phyloP scores from a whole-genome alignment of 2,888 invertebrate species.

The Acanthopleura granulata region DNA sequence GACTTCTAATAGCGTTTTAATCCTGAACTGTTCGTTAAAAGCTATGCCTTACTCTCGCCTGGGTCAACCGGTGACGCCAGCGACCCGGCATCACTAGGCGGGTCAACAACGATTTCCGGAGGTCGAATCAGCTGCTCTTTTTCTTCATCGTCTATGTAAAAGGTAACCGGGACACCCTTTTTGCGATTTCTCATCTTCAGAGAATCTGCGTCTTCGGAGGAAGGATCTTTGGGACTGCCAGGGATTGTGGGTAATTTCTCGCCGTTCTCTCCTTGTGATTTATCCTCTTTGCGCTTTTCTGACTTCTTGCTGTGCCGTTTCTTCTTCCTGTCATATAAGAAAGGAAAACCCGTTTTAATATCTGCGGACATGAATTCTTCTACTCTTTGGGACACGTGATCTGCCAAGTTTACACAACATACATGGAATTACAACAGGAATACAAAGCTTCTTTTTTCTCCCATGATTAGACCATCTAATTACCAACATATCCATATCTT shows the following conservation, averaged over 20 bases:
- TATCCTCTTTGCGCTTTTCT: constrained; percentile 30
- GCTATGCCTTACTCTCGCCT: not conserved
- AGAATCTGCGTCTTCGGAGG: constrained; percentile 22
- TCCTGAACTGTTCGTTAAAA: too few relatives aligned
- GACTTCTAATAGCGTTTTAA: too few relatives aligned
- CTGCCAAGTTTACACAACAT: too few relatives aligned
- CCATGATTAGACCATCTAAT: too few relatives aligned
- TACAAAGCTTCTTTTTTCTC: too few relatives aligned
- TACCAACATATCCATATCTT: too few relatives aligned
- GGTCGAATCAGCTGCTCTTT: constrained; percentile 44
- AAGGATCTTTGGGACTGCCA: constrained; percentile 33
- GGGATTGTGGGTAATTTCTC: constrained; percentile 44
- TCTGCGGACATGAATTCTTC: too few relatives aligned
- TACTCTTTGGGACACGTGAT: too few relatives aligned
- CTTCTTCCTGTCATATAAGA: constrained; percentile 32
- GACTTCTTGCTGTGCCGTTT: constrained; percentile 36
- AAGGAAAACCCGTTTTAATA: not conserved
- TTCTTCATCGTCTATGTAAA: constrained; percentile 59
- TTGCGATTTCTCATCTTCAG: constrained; percentile 25
- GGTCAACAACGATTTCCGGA: constrained; percentile 57
- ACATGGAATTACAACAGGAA: too few relatives aligned
- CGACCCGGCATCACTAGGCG: constrained; percentile 44
- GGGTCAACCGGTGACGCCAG: not conserved
- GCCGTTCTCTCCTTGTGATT: constrained; percentile 19
- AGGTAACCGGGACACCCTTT: constrained; percentile 46